Evolutionary conservation across 2,888 invertebrate genomes (phyloP), one percentile per base, ranked within the genome.

Genomic region (Idaea aversata): DNA sequence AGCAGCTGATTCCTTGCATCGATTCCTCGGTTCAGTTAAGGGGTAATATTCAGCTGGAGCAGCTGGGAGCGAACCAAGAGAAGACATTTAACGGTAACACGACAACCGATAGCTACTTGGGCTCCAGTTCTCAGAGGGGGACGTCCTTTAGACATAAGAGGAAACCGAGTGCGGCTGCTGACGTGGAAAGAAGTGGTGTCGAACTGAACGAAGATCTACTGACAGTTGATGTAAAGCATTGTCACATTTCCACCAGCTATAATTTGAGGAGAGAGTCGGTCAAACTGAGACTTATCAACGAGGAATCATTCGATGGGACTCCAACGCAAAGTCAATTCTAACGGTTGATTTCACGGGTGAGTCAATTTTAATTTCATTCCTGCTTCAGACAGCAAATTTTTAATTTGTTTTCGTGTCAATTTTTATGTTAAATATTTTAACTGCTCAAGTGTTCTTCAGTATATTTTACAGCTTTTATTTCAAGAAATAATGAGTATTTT

Each of bases 21-120:
- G 94, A 94, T 79, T 91, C 93, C 34, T 93, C 94, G 0, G 81
- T 78, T 2, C 87, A 88, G 63, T 66, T 86, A 47, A 78, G 92
- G 47, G 86, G 87, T 0, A 91, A 88, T 62, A 90, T 93, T 67
- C 91, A 87, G 65, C 72, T 92, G 71, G 94, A 95, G 88, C 91
- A 93, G 71, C 75, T 92, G 63, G 93, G 90, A 5, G 93, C 93
- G 59, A 94, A 94, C 84, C 93, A 95, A 6, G 96, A 96, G 82
- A 94, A 95, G 76, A 95, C 96, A 10, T 96, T 95, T 77, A 97
- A 96, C 79, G 96, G 96, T 0, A 95, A 95, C 75, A 95, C 95
- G 75, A 95, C 96, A 70, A 96, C 96, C 5, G 95, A 95, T 76
- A 94, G 94, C 70, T 91, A 95, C 72, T 84, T 95, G 73, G 94